Base-by-base conservation (phyloP, 1,140 invertebrate genomes). In the Bathynomus jamesi region DNA sequence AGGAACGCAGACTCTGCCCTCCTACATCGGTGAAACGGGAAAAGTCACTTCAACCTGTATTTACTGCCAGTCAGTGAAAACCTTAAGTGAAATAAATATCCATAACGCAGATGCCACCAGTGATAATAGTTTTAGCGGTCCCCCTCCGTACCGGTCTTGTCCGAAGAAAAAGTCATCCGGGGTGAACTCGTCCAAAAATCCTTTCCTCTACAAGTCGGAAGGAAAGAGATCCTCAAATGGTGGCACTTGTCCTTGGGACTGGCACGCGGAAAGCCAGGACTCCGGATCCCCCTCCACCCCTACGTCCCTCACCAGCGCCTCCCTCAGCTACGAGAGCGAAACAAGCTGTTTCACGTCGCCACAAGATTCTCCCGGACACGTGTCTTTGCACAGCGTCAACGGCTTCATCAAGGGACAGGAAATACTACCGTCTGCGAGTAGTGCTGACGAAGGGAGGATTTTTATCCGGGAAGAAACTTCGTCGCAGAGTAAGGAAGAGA, bases 241-340 rank as follows among this genome's bases (percentile, higher is more conserved):
- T 53, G 21, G 13, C 11, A 53, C 13, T 53, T 53, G 32, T 65
- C 65, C 67, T 28, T 74, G 72, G 72, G 72, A 74, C 28, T 74
- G 72, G 72, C 64, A 64, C 17, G 64, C 68, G 32, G 72, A 74
- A 30, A 65, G 68, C 1, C 65, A 66, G 28, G 67, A 69, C 53
- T 74, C 72, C 40, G 68, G 67, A 5, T 60, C 68, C 4, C 68
- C 72, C 27, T 70, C 72, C 27, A 70, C 72, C 11, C 72, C 72
- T 0, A 67, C 68, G 10, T 74, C 72, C 27, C 60, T 74, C 4
- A 46, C 70, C 21, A 74, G 72, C 67, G 72, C 72, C 29, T 74
- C 72, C 40, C 28, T 74, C 21, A 74, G 72, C 46, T 74, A 74
- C 67, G 72, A 74, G 40, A 74, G 72, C 64, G 72, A 74, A 4